Conservation (phyloP, 53 echinoderm and acorn worm species). For the Temnopleurus reevesii region DNA sequence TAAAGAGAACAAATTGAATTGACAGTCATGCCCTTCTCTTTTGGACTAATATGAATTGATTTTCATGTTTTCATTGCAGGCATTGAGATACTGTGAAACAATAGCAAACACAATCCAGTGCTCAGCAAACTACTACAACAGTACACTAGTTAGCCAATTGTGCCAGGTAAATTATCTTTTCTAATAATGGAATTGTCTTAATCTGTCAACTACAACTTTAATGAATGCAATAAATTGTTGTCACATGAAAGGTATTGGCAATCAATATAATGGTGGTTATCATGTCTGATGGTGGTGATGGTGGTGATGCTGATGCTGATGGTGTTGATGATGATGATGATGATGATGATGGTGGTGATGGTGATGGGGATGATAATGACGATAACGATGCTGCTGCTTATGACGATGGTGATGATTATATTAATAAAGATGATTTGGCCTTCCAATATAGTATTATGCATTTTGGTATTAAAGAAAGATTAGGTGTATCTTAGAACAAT, state of each 20-base stretch:
- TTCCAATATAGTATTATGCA: too few species aligned
- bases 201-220: too few species aligned
- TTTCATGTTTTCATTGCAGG: constrained; percentile 57
- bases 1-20: not conserved
- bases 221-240: too few species aligned
- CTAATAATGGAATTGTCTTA: too few species aligned
- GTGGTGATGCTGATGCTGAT: not conserved
- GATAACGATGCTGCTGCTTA: not conserved
- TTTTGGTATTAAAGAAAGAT: not conserved
- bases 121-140: constrained; percentile 73
- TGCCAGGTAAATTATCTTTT: constrained; percentile 73
- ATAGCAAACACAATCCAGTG: constrained; percentile 80
- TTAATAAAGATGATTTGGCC: not conserved
- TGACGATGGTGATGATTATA: not conserved
- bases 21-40: too few species aligned
- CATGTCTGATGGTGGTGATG: not conserved
- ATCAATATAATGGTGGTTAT: not conserved
- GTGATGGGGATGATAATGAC: not conserved
- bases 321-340: not conserved
- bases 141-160: constrained; percentile 77
- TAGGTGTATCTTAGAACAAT: too few species aligned
- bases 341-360: not conserved
- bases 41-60: not conserved
- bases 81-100: constrained; percentile 91
- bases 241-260: too few species aligned